Evolutionary conservation across 2,888 invertebrate genomes (phyloP).

Genomic region (Lepidocyrtinus sp.): DNA sequence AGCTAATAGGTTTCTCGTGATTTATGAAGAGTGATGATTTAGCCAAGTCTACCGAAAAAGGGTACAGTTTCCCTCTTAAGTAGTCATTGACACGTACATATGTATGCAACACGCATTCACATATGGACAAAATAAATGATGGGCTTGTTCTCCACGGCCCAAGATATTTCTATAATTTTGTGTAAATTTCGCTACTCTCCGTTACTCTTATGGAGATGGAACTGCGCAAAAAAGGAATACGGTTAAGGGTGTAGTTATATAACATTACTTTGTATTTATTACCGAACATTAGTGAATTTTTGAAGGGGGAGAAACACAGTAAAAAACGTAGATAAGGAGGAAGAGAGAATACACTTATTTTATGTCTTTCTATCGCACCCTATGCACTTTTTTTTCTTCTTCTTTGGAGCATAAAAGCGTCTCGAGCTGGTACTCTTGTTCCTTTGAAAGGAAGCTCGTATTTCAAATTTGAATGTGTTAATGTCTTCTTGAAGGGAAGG

Average conservation of each 20-base stretch:
- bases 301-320: constrained; percentile 5
- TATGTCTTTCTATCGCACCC: constrained; percentile 17
- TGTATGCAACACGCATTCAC: constrained; percentile 20
- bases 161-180: too few species aligned
- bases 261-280: constrained; percentile 13
- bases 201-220: neutral
- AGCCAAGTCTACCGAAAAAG: neutral
- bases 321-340: neutral
- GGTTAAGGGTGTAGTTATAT: neutral
- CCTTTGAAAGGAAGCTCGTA: constrained; percentile 49
- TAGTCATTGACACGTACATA: constrained; percentile 27
- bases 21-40: constrained; percentile 28
- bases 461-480: constrained; percentile 66
- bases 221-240: neutral
- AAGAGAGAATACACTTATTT: constrained; percentile 22
- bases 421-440: neutral
- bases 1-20: constrained; percentile 31
- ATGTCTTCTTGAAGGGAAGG: constrained; percentile 36
- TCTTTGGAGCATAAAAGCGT: constrained; percentile 8
- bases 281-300: constrained; percentile 16
- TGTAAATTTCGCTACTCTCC: too few species aligned
- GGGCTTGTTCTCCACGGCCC: neutral
- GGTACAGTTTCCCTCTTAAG: constrained; percentile 19
- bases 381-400: constrained; percentile 5
- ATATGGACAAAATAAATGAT: constrained; percentile 18